Evolutionary conservation across 2,888 invertebrate species (phyloP), one percentile per base, ranked within the genome.

Genomic region (Tiphia femorata): DNA sequence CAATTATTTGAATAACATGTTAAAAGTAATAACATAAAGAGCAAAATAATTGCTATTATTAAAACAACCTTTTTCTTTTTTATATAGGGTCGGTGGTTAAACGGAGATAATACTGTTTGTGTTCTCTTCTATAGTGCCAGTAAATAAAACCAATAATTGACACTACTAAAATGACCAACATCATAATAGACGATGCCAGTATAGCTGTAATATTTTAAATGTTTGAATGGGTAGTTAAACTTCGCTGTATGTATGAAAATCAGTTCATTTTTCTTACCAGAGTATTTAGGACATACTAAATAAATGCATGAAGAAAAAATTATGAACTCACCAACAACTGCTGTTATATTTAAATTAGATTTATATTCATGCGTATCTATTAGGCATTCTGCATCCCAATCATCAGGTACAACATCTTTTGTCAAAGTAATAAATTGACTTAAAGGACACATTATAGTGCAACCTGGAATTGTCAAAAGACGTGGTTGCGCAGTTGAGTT

Each of bases 361-460:
- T 62, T 68, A 51, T 63, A 58, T 29, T 58, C 71, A 38, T 75
- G 65, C 43, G 60, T 64, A 7, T 62, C 65, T 50, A 78, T 53
- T 20, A 61, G 51, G 73, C 93, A 94, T 75, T 93, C 93, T 0
- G 81, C 76, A 6, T 89, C 86, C 91, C 92, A 92, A 71, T 92
- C 84, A 1, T 85, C 84, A 12, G 88, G 87, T 49, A 91, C 77
- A 0, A 91, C 82, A 58, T 90, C 87, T 30, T 87, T 84, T 60
- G 92, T 89, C 25, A 89, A 65, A 7, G 77, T 67, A n/a, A 84
- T 75, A 78, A 91, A 91, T 68, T 86, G 83, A 3, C 85, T 80
- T 1, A 92, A 73, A 0, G 90, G 88, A 72, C 94, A 94, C 12
- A 85, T 80, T 2, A 84, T 68, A 0, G 88, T 87, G 78, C 94